A percentile compares a stretch with the other conserved stretches of the same genome.
Conservation (phyloP, 64 coral and sea anemone species). For the Orbicella faveolata region DNA sequence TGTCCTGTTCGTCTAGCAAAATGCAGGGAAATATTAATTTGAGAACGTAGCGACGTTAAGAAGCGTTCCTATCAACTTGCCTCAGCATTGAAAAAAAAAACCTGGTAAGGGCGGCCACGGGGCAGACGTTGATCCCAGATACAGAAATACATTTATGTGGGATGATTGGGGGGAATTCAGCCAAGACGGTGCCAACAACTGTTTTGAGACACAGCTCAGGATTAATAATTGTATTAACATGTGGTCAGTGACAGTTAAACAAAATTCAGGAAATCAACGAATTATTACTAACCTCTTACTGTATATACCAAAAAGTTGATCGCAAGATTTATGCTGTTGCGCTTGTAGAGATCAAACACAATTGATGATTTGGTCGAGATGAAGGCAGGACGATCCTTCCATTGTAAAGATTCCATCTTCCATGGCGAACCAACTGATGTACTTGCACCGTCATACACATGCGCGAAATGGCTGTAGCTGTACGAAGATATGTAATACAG, state of each 20-base stretch:
- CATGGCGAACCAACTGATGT: background rate
- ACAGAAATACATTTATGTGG: too few species aligned
- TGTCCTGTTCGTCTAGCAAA: too few species aligned
- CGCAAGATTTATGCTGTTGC: background rate
- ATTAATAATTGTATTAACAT: background rate
- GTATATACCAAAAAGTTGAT: slow-evolving; percentile 27
- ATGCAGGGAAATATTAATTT: too few species aligned
- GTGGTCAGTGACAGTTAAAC: background rate
- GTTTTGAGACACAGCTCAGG: too few species aligned
- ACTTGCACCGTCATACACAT: slow-evolving; percentile 50
- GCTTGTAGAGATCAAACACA: slow-evolving; percentile 27
- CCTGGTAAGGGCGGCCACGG: too few species aligned
- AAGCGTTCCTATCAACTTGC: too few species aligned
- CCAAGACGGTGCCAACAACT: too few species aligned
- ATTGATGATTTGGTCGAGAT: slow-evolving; percentile 20
- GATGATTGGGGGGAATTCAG: too few species aligned
- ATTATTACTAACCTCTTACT: slow-evolving; percentile 45
- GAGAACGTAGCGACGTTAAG: too few species aligned
- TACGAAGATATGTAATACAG: slow-evolving; percentile 3
- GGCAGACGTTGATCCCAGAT: too few species aligned
- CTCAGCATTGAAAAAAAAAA: too few species aligned
- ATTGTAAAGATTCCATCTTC: slow-evolving; percentile 28
- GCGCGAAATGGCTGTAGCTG: background rate
- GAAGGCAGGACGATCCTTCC: slow-evolving; percentile 43
- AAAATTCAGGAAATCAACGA: background rate